Evolutionary conservation across 2,113 vertebrate genomes (phyloP).

Genomic region (Callospermophilus lateralis): DNA sequence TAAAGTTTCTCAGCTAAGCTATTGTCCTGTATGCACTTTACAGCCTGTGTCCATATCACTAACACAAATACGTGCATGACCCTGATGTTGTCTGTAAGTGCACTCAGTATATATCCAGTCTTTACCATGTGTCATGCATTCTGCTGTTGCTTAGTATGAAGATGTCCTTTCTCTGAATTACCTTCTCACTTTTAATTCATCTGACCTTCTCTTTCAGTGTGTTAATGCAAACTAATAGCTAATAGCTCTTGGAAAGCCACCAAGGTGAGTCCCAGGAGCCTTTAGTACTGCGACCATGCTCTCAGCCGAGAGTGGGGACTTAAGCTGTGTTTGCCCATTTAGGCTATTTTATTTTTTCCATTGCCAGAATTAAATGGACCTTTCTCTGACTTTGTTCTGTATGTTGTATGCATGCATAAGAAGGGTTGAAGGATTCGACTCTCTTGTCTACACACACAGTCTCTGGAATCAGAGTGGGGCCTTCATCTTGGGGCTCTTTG

Average conservation of each 20-base stretch:
- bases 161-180: slow-evolving; percentile 60
- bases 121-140: neutral
- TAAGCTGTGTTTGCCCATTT: slow-evolving; percentile 37
- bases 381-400: neutral
- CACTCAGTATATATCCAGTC: neutral
- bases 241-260: slow-evolving; percentile 61
- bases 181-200: slow-evolving; percentile 63
- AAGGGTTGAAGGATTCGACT: neutral
- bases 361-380: neutral
- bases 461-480: neutral
- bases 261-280: slow-evolving; percentile 51
- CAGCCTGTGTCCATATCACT: neutral
- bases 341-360: neutral
- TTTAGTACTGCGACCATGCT: neutral
- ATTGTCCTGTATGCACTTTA: neutral
- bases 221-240: slow-evolving; percentile 65
- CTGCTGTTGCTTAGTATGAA: neutral
- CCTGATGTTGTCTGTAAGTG: neutral
- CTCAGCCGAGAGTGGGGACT: neutral
- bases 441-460: neutral
- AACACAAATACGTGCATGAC: neutral
- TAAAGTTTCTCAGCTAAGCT: neutral
- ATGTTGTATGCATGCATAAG: neutral
- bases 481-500: neutral
- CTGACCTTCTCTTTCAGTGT: slow-evolving; percentile 48